A percentile compares a stretch with the other conserved stretches of the same genome.
Evolutionary conservation across 2,797 vertebrate species (phyloP).

Genomic region (Hemibagrus guttatus): DNA sequence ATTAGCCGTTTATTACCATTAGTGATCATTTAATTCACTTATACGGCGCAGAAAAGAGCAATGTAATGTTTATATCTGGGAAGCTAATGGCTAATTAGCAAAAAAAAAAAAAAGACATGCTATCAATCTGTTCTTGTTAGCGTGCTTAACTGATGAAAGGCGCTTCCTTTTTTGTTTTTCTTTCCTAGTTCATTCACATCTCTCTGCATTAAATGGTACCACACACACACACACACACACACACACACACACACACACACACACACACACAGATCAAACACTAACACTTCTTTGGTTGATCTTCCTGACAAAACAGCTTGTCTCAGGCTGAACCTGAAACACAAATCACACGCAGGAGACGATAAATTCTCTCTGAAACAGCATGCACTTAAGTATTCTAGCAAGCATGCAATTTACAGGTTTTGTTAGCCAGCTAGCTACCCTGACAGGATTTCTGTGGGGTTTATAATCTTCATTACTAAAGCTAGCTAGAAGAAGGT

Average conservation of each 20-base stretch:
- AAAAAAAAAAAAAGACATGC: conserved; percentile 5
- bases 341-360: neutral
- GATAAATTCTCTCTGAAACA: neutral
- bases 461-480: neutral
- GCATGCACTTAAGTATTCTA: neutral
- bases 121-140: conserved; percentile 33
- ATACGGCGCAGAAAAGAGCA: neutral
- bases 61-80: neutral
- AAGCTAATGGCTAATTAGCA: conserved; percentile 32
- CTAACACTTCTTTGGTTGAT: conserved; percentile 50
- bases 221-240: neutral
- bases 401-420: neutral
- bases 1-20: neutral
- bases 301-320: conserved; percentile 64
- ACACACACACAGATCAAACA: conserved; percentile 66
- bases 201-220: neutral
- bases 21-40: neutral
- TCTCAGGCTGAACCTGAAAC: conserved; percentile 43
- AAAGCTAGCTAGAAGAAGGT: neutral
- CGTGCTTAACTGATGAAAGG: neutral
- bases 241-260: neutral
- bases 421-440: neutral
- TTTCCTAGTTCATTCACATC: neutral
- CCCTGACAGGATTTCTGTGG: neutral
- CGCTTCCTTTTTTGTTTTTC: neutral